Base-by-base conservation (phyloP, 2,797 vertebrate genomes). In the Anguilla megastoma region DNA sequence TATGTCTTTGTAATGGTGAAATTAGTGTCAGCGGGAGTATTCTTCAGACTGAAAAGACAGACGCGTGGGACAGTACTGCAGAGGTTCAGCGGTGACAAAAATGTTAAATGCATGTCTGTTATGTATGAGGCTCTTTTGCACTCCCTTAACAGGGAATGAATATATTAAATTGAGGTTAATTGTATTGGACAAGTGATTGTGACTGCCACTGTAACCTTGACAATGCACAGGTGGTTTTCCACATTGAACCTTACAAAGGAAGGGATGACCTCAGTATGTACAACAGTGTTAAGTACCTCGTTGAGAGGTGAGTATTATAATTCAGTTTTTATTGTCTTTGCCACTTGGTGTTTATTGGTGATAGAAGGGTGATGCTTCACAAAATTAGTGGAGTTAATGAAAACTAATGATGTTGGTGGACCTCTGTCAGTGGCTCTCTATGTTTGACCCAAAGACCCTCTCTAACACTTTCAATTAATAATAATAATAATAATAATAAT, bases 241-340 rank as follows among this genome's bases (percentile, higher is more conserved):
- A 99, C 91, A 98, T 99, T 58, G 98, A 99, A 63, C 98, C 98
- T 7, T 99, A 98, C 93, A 96, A 94, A 93, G 97, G 96, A 30
- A 96, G 98, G 93, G 97, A 99, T 93, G 98, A 98, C 89, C 95
- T 94, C 90, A 98, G 90, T 90, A 97, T 99, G 97, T 95, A 97
- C 89, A 92, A 94, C 91, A 98, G 97, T 91, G 93, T 99, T 92
- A 98, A 97, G 91, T 99, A 99, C 92, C 97, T 99, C 91, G 95
- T 97, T 91, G 97, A 99, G 85, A 97, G 95, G 98, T 99, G 92
- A 96, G 97, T 95, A 50, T 41, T 41, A 79, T 41, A 45, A 21
- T 79, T 76, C 30, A 36, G 33, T 45, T 48, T 8, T 45, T 48
- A 80, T 45, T 6, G 12, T 45, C 33, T 10, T 76, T 16, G 71